Percentiles rank a stretch among this genome's conserved stretches.
These are phyloP conservation scores for Neogale vison DNA, from an alignment of 2,113 vertebrate species.

Conservation along the genomic window DNA sequence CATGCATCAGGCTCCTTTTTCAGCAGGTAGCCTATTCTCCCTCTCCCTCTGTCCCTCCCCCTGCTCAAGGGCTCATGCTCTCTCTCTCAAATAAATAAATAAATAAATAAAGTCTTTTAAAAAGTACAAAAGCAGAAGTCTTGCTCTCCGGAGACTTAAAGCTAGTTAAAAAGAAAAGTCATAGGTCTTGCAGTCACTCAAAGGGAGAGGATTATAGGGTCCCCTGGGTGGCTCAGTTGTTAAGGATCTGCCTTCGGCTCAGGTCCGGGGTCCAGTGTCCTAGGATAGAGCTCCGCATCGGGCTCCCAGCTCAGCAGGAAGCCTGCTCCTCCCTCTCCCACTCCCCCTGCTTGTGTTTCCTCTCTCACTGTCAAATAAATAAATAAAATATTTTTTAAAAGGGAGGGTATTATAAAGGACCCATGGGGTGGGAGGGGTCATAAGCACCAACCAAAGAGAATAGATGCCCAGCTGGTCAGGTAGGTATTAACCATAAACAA, in stretches of 20 bases:
- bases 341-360: too few relatives aligned
- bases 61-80: neutral
- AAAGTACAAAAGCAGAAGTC: neutral
- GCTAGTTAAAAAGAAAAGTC: neutral
- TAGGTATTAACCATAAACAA: neutral
- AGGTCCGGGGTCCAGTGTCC: too few relatives aligned
- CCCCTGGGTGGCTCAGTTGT: too few relatives aligned
- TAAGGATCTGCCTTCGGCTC: too few relatives aligned
- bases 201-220: neutral
- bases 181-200: neutral
- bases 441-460: neutral
- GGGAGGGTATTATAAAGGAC: neutral
- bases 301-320: too few relatives aligned
- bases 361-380: too few relatives aligned
- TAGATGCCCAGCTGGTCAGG: neutral
- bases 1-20: neutral
- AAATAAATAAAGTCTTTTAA: neutral
- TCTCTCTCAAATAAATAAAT: neutral
- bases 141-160: neutral
- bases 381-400: too few relatives aligned
- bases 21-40: neutral
- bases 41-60: neutral
- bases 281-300: too few relatives aligned
- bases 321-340: too few relatives aligned
- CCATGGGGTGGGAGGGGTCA: neutral